Base-by-base conservation (phyloP, 2,113 vertebrate species). In the Nicator chloris region DNA sequence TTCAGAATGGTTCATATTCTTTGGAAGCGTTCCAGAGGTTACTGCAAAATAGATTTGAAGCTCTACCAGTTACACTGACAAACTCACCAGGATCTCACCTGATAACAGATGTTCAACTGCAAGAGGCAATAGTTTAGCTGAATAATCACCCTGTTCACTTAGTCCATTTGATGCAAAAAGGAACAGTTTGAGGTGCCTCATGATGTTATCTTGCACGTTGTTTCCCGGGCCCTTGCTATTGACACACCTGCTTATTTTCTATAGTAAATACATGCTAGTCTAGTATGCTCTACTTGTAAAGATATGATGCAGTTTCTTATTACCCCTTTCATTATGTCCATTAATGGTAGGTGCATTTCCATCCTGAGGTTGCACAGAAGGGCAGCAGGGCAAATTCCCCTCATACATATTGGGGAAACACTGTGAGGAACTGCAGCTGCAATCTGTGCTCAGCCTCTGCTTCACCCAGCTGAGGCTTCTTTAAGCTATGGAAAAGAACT, bases 21-120 rank as follows among this genome's bases (percentile, higher is more conserved):
- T 50, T 88, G 88, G 90, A 96, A 56, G 30, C 17, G 31, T 45
- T 95, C 92, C 86, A 96, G 89, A 92, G 78, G 33, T 56, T 70
- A 80, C 2, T 6, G 31, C 1, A 9, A 75, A 92, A 86, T 56
- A 72, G 49, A 65, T 78, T 51, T 53, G 35, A 89, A 94, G 21
- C 16, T 83, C 54, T 82, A 88, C 54, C 21, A 66, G 53, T 40
- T 83, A 27, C 16, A 68, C 44, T 23, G 27, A 63, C 23, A 64
- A 91, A 53, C 39, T n/a, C 23, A 87, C 14, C 5, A 84, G 64
- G 45, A 70, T 63, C 53, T 79, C 1, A 0, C 80, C 31, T 73
- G 39, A n/a, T 45, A 88, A 21, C 47, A 91, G 70, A 86, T 54
- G 57, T 93, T 94, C 65, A 50, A 20, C 35, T 53, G 64, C 37